Base-by-base conservation (phyloP, 2,888 invertebrate genomes). In the Apotomis turbidana region DNA sequence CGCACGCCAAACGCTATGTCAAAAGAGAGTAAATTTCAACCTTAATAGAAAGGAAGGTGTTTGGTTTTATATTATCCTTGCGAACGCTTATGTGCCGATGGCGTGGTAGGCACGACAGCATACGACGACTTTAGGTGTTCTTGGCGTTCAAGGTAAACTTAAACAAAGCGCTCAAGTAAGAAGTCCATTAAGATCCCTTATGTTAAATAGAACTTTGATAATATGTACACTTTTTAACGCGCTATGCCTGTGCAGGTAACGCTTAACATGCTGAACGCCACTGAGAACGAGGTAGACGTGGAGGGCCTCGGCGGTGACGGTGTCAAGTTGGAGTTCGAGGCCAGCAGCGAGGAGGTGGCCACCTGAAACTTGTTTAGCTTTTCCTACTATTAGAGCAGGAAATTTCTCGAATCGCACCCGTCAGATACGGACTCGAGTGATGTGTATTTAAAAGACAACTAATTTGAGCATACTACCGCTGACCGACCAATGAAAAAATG, bases 261-360 rank as follows among this genome's bases (percentile, higher is more conserved):
- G 0, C 91, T 98, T 46, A 98, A 98, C 84, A 98, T 98, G 95
- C 93, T 99, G 72, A 98, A 98, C 86, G 98, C 98, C 0, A 95
- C 97, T 0, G 98, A 98, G 85, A 96, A 96, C 73, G 98, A 98
- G 86, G 97, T 98, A 0, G 98, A 98, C 85, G 98, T 97, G 8
- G 97, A 97, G 85, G 96, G 97, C 59, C 92, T 98, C 78, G 95
- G 95, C 73, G 95, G 96, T 77, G 95, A 97, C 81, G 41, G 41
- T 6, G 96, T 97, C 12, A 97, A 97, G 87, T 90, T 97, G 76
- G 97, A 97, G 84, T 97, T 97, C 86, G 96, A 97, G 77, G 95
- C 95, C 0, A 91, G 94, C 8, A 95, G 94, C 63, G 97, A 97
- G 80, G 97, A 97, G 85, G 97, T 97, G 83, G 94, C 95, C 76